phyloP scores from a whole-genome alignment of 2,888 invertebrate genomes.

The Pseudococcus jackbeardsleyi region DNA sequence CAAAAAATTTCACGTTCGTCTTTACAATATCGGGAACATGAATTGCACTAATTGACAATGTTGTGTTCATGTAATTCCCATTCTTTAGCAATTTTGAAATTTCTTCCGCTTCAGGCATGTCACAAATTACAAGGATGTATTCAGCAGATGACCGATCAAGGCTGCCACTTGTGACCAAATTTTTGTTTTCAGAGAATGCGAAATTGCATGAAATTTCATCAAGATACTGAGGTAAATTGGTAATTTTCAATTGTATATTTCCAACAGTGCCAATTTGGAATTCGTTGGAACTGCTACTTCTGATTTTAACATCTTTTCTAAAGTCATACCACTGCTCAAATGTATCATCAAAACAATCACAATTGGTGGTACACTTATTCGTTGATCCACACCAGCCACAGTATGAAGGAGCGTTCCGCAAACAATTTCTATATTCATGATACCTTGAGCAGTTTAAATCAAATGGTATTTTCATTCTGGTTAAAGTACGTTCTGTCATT shows the following conservation, averaged over 20 bases:
- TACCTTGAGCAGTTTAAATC: too few relatives aligned
- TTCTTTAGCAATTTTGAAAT: constrained; percentile 93
- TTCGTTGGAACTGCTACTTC: constrained; percentile 89
- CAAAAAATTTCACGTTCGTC: constrained; percentile 98
- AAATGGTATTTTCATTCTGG: too few relatives aligned
- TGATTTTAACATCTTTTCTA: constrained; percentile 94
- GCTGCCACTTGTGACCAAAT: constrained; percentile 74
- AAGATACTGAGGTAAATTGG: constrained; percentile 91
- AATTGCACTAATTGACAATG: constrained; percentile 91
- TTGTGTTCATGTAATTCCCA: constrained; percentile 95
- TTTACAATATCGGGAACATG: constrained; percentile 95
- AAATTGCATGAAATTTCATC: constrained; percentile 95
- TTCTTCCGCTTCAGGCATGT: constrained; percentile 93
- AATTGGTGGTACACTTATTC: constrained; percentile 71
- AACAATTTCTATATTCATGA: too few relatives aligned
- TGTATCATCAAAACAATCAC: constrained; percentile 93
- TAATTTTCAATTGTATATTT: constrained; percentile 92
- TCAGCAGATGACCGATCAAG: constrained; percentile 93
- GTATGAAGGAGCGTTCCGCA: too few relatives aligned
- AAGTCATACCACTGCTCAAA: constrained; percentile 97
- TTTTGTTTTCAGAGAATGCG: constrained; percentile 86
- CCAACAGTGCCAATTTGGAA: constrained; percentile 93
- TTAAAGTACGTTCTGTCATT: too few relatives aligned
- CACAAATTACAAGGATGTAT: constrained; percentile 92
- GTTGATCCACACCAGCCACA: too few relatives aligned